A percentile compares a stretch with the other conserved stretches of the same genome.
These are phyloP conservation scores for Himalopsyche phryganea DNA, from an alignment of 1,140 invertebrate genomes.

Conservation along the genomic window DNA sequence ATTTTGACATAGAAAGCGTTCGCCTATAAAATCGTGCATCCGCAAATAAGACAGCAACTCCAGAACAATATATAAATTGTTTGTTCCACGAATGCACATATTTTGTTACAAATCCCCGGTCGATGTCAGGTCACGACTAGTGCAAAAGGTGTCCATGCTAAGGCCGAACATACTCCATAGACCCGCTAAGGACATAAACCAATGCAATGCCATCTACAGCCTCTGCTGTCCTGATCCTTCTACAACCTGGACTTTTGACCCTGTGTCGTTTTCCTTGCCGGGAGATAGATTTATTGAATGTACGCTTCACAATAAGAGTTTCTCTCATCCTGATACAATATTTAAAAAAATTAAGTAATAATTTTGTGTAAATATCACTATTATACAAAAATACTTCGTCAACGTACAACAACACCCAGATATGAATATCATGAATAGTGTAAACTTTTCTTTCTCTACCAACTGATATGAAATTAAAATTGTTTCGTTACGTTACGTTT, in stretches of 20 bases:
- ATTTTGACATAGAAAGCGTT: no score
- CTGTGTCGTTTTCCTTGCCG: neutral
- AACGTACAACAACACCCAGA: no score
- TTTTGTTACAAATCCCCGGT: conserved; percentile 30
- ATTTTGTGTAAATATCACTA: no score
- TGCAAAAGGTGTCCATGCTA: conserved; percentile 25
- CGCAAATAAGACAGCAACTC: no score
- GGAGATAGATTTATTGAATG: conserved; percentile 19
- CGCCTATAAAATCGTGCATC: conserved; percentile 15
- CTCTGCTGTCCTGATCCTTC: conserved; percentile 10
- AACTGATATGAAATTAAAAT: no score
- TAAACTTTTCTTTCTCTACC: no score
- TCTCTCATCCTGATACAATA: no score
- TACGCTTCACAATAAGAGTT: conserved; percentile 11
- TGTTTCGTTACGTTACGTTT: no score
- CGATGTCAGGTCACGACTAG: conserved; percentile 25
- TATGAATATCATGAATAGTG: no score
- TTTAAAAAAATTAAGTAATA: no score
- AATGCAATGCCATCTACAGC: conserved; percentile 15
- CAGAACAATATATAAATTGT: conserved; percentile 29
- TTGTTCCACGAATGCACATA: conserved; percentile 29
- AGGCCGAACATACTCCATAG: conserved; percentile 14
- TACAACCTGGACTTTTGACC: conserved; percentile 12
- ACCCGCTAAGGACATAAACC: conserved; percentile 16
- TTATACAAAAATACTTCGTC: no score